Conservation (phyloP, 1,140 invertebrate genomes). For the Dolichoris vasculosae region DNA sequence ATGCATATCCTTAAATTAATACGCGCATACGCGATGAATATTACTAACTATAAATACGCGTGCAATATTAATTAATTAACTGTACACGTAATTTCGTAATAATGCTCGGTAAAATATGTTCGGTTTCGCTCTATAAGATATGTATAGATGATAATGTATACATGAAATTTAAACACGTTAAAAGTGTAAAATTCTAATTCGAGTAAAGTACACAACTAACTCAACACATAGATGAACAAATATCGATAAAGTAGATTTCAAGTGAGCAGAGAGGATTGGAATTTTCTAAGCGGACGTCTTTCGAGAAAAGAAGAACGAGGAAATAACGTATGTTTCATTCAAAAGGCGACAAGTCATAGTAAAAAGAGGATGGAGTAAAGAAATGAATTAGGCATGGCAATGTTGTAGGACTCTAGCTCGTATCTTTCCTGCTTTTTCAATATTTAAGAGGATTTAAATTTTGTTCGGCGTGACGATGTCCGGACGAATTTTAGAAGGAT, state of each 20-base stretch:
- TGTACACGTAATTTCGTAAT: neutral
- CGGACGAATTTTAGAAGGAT: slow-evolving; percentile 70
- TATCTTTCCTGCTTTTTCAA: slow-evolving; percentile 63
- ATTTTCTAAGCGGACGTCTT: slow-evolving; percentile 32
- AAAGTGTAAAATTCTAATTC: neutral
- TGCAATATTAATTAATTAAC: neutral
- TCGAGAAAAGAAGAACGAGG: neutral
- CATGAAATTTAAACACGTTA: neutral
- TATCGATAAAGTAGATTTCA: neutral
- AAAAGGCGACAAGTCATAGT: slow-evolving; percentile 51
- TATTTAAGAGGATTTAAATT: slow-evolving; percentile 74
- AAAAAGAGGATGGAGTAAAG: slow-evolving; percentile 27
- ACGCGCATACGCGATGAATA: neutral
- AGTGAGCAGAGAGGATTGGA: slow-evolving; percentile 41
- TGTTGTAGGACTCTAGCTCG: neutral
- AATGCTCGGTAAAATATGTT: neutral
- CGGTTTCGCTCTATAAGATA: neutral
- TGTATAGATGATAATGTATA: neutral
- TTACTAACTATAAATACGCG: neutral
- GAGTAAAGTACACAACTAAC: neutral
- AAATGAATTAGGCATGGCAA: slow-evolving; percentile 52
- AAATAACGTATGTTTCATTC: slow-evolving; percentile 48
- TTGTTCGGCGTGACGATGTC: slow-evolving; percentile 62
- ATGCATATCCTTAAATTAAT: neutral
- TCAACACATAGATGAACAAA: neutral